Base-by-base conservation (phyloP, 2,797 vertebrate species). In the Premnoplex brunnescens region DNA sequence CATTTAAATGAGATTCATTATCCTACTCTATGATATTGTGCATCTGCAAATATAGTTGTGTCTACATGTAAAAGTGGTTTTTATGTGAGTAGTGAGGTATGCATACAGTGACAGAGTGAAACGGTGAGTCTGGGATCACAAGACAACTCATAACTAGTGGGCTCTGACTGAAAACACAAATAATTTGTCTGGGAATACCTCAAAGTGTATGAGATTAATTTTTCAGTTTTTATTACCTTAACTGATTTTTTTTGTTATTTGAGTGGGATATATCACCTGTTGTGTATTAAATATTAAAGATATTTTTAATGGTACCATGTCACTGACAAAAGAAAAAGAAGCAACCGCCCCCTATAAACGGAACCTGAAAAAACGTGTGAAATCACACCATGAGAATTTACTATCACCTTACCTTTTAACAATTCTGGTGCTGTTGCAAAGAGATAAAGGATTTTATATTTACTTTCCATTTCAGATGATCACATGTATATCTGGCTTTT, bases 91-190 rank as follows among this genome's bases (percentile, higher is more conserved):
- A 44, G 66, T 49, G 56, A 79, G 19, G 22, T 48, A 26, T 74
- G 36, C 80, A 32, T 34, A 67, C 12, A 89, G 84, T 73, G 86
- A 83, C 82, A 95, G 90, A 95, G 49, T 89, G 52, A 91, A 86
- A 92, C 64, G 68, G 48, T 23, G 43, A 89, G 46, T 64, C 80
- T 89, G 27, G 44, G 85, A 81, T 96, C 74, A 69, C 44, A 68
- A 63, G 9, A 27, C 74, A n/a, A 78, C 94, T 97, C 66, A 26
- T 27, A 93, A 95, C 71, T 93, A 87, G 32, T 83, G 59, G 22
- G 37, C 28, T 94, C 74, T 60, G 67, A 91, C 89, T 77, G 59
- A 77, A 94, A 96, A 37, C 13, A 78, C 39, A 91, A 93, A 43
- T 66, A 62, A 85, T 87, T 88, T 79, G 22, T 87, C 80, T 54